phyloP scores from a whole-genome alignment of 2,888 invertebrate genomes.

The Lasius fuliginosus region DNA sequence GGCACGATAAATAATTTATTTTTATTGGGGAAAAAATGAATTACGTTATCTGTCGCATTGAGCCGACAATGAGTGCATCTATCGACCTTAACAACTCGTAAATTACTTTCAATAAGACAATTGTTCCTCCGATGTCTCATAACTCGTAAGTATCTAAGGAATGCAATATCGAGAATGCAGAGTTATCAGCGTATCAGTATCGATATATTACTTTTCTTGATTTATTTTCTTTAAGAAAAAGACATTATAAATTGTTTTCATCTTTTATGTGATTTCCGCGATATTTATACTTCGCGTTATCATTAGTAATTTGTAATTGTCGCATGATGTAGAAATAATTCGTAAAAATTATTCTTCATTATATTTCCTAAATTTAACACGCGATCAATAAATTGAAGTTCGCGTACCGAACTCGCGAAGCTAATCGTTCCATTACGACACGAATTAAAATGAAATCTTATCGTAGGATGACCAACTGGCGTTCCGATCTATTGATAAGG shows the following conservation, averaged over 20 bases:
- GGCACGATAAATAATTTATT: constrained; percentile 10
- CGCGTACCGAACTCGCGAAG: not conserved
- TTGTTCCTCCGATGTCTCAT: not conserved
- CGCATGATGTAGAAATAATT: not conserved
- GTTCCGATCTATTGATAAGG: constrained; percentile 48
- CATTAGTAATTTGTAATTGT: not conserved
- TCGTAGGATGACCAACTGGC: not conserved
- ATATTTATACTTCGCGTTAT: not conserved
- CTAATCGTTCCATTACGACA: not conserved
- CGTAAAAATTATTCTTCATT: not conserved
- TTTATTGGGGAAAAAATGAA: not conserved
- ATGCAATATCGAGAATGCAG: constrained; percentile 7
- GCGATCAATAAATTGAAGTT: not conserved
- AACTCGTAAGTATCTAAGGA: constrained; percentile 15
- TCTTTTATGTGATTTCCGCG: not conserved
- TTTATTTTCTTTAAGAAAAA: not conserved
- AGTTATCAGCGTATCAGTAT: constrained; percentile 20
- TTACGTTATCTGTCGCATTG: constrained; percentile 17
- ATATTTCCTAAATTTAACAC: constrained; percentile 8
- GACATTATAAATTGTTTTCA: not conserved
- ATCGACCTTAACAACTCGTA: not conserved
- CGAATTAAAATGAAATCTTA: constrained; percentile 32
- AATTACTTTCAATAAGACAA: constrained; percentile 37
- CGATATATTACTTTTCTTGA: not conserved
- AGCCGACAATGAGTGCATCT: not conserved